Evolutionary conservation across 92 coral and sea anemone species (phyloP).

Genomic region (Phenganax marumi): DNA sequence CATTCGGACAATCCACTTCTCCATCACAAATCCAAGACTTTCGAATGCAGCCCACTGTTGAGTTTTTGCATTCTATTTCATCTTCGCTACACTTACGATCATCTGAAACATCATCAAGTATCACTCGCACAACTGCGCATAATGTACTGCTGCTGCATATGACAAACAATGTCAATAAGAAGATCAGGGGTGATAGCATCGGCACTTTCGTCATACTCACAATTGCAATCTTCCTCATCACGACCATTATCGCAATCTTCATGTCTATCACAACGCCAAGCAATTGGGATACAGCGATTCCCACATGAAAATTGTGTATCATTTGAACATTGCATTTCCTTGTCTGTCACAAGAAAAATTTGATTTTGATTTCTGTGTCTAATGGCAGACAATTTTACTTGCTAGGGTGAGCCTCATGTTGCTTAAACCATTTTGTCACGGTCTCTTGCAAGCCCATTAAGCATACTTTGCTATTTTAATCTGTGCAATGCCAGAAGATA

Average conservation of each 20-base stretch:
- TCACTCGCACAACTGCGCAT: background rate
- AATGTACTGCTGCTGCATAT: background rate
- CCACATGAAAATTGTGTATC: constrained; percentile 60
- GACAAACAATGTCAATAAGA: background rate
- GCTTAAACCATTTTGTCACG: background rate
- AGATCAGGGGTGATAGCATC: background rate
- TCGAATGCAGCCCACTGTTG: constrained; percentile 63
- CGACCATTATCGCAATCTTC: constrained; percentile 71
- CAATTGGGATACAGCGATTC: constrained; percentile 60
- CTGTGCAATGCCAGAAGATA: too few relatives aligned
- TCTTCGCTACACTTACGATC: constrained; percentile 43
- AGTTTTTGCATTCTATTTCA: constrained; percentile 62
- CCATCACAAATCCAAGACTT: constrained; percentile 85
- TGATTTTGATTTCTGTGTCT: background rate
- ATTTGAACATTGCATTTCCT: background rate
- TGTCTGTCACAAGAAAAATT: background rate
- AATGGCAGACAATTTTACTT: background rate
- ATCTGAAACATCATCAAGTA: background rate
- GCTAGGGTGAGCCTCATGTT: background rate
- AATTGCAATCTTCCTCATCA: constrained; percentile 69
- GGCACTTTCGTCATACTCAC: constrained; percentile 44
- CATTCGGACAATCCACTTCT: constrained; percentile 77
- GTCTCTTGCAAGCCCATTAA: background rate
- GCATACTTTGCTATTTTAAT: too few relatives aligned
- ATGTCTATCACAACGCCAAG: constrained; percentile 83